Base-by-base conservation (phyloP, 1,140 invertebrate species). In the Drosophila kohkoa region DNA sequence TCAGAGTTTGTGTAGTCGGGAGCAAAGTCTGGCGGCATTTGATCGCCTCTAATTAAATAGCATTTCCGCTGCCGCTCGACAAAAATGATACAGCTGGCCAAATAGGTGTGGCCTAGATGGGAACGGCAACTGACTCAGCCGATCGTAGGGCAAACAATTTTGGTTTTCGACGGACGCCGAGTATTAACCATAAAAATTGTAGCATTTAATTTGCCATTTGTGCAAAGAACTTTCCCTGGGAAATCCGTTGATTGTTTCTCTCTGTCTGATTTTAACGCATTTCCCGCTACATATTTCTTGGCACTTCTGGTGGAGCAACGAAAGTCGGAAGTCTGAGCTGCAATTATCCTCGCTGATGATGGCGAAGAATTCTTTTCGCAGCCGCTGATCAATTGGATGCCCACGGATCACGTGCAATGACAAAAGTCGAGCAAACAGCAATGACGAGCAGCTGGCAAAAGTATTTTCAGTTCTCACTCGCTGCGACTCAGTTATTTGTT, bases 11-110 rank as follows among this genome's bases (percentile, higher is more conserved):
- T 5, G 3, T 3, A 32, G 41, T 66, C 10, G 43, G 35, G n/a
- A 68, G 43, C 16, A 20, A 16, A 69, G 46, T 63, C 52, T 46
- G 75, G 65, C 85, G 85, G 85, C 83, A 81, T 88, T 88, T 89
- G 83, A 88, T 89, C 80, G 85, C 81, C 85, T 90, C 78, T 89
- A 89, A 89, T 89, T 89, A 89, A 89, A 89, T 90, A 89, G 75
- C 81, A 86, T 90, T 89, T 89, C 85, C 85, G 85, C 86, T 87
- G 63, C 60, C 45, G 74, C 71, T 85, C 54, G 75, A 79, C 81
- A 54, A 32, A 54, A 90, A 89, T 89, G 57, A 89, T 88, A 90
- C 60, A 52, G 58, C 64, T 51, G 25, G 72, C 52, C 6, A 64
- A 75, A 75, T 62, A 79, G 68, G 74, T 76, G 74, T 72, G 74